Evolutionary conservation across 2,888 invertebrate genomes (phyloP), one percentile per base, ranked within the genome.

Genomic region (Polydrusus pterygomalis): DNA sequence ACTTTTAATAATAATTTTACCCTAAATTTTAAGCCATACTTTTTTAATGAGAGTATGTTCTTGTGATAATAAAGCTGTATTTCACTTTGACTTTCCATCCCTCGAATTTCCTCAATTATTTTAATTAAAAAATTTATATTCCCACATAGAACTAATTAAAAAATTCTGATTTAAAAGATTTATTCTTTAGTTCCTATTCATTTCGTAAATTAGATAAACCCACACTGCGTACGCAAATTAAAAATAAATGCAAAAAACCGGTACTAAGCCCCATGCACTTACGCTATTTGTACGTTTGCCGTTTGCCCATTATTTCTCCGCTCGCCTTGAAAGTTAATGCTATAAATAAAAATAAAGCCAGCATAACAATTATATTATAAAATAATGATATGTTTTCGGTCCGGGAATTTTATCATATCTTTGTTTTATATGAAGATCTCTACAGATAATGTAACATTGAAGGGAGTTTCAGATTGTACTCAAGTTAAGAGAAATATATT

Each of bases 291-390:
- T 30, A 18, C 5, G 25, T 56, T 34, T 34, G 15, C 56, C 5
- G 25, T 56, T 34, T 34, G 15, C 56, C 56, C 56, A 56, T 56
- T 34, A 56, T 34, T 56, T 34, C 15, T 34, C 38, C 11, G 54
- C 20, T 68, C 20, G 54, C 68, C 68, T 68, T 54, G 68, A 20
- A 68, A 68, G 7, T 20, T 51, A 65, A 47, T 30, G 65, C 49
- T 38, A 34, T 9, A 45, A 68, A 68, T 40, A 68, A 68, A 68
- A 40, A 51, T 30, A 68, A 54, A 68, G 13, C 54, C 17, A 54
- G 54, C 54, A 68, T 68, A 68, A 68, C 60, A 60, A 70, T 70
- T 70, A 70, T 60, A 60, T n/a, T n/a, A n/a, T 60, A 70, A 60
- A 70, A 70, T 70, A 70, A 70, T 70, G 58, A 70, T 70, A 70